Conservation (phyloP, 2,888 invertebrate species). For the Oscheius sp. region DNA sequence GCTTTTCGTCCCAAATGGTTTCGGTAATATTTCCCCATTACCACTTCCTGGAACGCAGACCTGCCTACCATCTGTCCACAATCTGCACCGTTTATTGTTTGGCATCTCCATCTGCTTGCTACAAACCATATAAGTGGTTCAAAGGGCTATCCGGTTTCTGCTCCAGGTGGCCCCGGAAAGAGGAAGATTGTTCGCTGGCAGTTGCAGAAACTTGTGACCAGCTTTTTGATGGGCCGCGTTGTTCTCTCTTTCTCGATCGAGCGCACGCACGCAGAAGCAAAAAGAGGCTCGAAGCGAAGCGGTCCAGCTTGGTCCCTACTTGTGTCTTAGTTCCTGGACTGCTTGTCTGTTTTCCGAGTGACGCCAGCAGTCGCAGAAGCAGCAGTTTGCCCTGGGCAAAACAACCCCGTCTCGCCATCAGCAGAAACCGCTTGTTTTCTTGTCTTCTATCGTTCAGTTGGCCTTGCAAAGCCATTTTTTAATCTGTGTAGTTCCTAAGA, state of each 20-base stretch:
- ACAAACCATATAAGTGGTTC: not conserved
- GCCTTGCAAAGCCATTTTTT: too few species aligned
- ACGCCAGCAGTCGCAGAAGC: not conserved
- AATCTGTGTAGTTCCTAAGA: too few species aligned
- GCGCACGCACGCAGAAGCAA: slow-evolving; percentile 28
- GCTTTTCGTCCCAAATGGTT: not conserved
- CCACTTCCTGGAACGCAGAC: too few species aligned
- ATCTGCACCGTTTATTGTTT: slow-evolving; percentile 6
- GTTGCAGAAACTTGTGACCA: not conserved
- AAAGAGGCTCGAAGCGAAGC: slow-evolving; percentile 11
- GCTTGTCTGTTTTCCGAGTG: not conserved
- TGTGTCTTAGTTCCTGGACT: not conserved
- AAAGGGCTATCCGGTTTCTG: not conserved
- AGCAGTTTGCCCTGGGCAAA: slow-evolving; percentile 2
- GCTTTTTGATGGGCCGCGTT: slow-evolving; percentile 6
- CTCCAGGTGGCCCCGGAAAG: not conserved
- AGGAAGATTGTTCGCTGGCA: not conserved
- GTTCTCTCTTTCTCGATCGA: slow-evolving; percentile 22
- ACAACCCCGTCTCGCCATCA: slow-evolving; percentile 7
- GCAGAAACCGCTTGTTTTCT: too few species aligned
- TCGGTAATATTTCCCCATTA: too few species aligned
- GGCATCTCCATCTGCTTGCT: slow-evolving; percentile 2
- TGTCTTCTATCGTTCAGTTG: too few species aligned
- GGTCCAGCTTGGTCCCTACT: not conserved
- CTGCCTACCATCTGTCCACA: slow-evolving; percentile 4